Conservation (phyloP, 2,888 invertebrate genomes). For the Phasia obesa region DNA sequence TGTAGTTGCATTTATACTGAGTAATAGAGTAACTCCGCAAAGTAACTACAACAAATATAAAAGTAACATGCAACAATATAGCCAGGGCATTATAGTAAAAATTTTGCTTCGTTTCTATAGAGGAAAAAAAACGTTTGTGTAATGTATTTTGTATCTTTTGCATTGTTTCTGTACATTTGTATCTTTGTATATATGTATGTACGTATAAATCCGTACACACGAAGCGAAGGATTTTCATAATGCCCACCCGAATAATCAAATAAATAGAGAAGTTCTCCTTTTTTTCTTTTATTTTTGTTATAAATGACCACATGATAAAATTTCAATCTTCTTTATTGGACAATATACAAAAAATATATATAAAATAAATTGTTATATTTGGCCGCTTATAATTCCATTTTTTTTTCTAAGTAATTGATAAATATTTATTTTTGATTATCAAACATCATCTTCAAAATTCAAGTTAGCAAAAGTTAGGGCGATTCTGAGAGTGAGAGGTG, state of each 20-base stretch:
- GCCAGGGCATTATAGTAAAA: constrained; percentile 5
- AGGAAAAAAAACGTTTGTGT: neutral
- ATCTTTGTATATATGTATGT: neutral
- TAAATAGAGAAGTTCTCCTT: constrained; percentile 60
- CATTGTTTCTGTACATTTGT: neutral
- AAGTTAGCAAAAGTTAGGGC: too few relatives aligned
- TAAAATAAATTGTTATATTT: neutral
- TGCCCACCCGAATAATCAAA: constrained; percentile 57
- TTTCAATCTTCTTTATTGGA: constrained; percentile 80
- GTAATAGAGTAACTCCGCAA: constrained; percentile 47
- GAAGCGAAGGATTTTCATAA: constrained; percentile 55
- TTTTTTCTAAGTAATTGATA: neutral
- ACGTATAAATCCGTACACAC: neutral
- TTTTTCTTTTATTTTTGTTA: constrained; percentile 57
- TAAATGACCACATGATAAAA: constrained; percentile 79
- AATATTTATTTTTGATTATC: too few relatives aligned
- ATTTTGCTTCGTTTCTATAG: constrained; percentile 17
- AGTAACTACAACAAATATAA: constrained; percentile 38
- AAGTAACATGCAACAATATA: constrained; percentile 15
- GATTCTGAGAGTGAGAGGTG: too few relatives aligned
- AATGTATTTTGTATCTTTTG: constrained; percentile 25
- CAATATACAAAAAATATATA: constrained; percentile 12
- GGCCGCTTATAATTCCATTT: neutral
- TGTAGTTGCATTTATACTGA: constrained; percentile 57
- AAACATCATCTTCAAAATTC: too few relatives aligned